Evolutionary conservation across 1,140 invertebrate genomes (phyloP).

Genomic region (Alviniconcha marisindica): DNA sequence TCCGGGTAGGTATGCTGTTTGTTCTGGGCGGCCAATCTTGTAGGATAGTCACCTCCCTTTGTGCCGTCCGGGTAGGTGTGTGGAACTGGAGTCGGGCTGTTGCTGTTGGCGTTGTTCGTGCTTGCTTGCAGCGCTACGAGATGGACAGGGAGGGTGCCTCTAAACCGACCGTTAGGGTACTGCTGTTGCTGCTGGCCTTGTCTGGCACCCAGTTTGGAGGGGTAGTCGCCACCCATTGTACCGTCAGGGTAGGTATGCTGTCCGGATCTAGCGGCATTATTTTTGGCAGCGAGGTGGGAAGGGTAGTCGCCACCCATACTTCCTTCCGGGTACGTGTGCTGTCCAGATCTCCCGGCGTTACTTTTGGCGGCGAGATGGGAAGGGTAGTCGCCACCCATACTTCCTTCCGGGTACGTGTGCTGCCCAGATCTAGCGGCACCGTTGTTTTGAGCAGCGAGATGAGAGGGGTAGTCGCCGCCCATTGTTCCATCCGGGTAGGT

Average conservation of each 20-base stretch:
- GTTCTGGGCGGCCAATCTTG: neutral
- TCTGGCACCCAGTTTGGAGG: neutral
- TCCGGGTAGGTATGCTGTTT: neutral
- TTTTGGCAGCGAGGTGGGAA: neutral
- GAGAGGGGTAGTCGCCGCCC: neutral
- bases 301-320: neutral
- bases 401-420: neutral
- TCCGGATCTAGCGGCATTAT: neutral
- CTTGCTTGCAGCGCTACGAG: neutral
- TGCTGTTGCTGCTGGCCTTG: too few relatives aligned
- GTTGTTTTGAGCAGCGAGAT: neutral
- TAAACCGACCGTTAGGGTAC: too few relatives aligned
- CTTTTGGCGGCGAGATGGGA: too few relatives aligned
- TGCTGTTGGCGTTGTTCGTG: neutral
- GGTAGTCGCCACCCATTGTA: neutral
- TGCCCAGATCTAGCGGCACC: too few relatives aligned
- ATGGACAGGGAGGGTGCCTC: too few relatives aligned
- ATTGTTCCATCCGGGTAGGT: neutral
- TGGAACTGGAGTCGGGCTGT: neutral
- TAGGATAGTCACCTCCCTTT: conserved; percentile 2
- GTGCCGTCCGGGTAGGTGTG: neutral
- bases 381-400: too few relatives aligned
- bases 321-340: neutral
- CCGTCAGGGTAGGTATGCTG: neutral
- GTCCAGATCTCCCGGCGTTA: too few relatives aligned